Evolutionary conservation across 92 coral and sea anemone species (phyloP), one percentile per base, ranked within the genome.

Genomic region (Palythoa grandis): DNA sequence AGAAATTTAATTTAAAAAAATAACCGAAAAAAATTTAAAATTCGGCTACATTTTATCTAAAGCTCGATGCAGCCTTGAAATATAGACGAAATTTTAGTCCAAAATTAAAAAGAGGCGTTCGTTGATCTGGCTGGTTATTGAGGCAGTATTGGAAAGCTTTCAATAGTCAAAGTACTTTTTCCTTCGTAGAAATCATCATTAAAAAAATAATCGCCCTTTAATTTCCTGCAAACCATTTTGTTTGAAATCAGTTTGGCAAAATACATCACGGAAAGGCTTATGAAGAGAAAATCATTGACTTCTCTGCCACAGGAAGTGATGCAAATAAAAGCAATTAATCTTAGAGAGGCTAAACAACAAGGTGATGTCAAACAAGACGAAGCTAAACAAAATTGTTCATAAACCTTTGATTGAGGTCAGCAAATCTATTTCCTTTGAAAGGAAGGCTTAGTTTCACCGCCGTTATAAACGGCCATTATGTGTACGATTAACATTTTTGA

Each of bases 201-300:
- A 82, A 57, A 66, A 52, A 65, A 89, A 60, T 78, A 57, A 80
- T 58, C 83, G 71, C 78, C 50, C 53, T 80, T 86, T 74, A 66
- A 89, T 89, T 89, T 89, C 92, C 92, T 85, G 80, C 86, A 52
- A 50, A 72, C 87, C 61, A 75, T 85, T 86, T 79, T 79, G 84
- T 79, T 79, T 60, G 13, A 39, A 61, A 38, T 79, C 58, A 40
- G 73, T 65, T 79, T n/a, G 65, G 69, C 68, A 65, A 53, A 80
- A 52, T 70, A 22, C 13, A 39, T 54, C 70, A 74, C 74, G 85
- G 85, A 80, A 80, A 80, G 40, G 50, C 9, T 80, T 15, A 16
- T 66, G 85, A 80, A 65, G 74, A 60, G 74, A 80, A 80, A 80
- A 47, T 80, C 85, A 66, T 80, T 65, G 85, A 66, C 74, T 67